Evolutionary conservation across 2,113 vertebrate genomes (phyloP).

Genomic region (Bos indicus): DNA sequence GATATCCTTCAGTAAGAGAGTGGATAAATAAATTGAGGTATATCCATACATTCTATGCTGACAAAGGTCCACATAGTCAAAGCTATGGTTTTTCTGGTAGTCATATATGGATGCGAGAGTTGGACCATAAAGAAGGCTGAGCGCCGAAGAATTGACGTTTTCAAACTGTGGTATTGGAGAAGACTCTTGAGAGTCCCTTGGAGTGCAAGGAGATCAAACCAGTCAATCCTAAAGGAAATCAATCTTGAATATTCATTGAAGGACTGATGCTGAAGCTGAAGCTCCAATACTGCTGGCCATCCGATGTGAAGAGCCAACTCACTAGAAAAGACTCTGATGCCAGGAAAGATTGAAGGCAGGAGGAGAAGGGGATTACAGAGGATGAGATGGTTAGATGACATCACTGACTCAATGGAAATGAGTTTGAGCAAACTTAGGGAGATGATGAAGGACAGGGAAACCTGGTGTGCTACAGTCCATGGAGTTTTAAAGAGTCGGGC

Average conservation of each 20-base stretch:
- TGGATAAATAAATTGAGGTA: neutral
- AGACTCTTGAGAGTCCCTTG: neutral
- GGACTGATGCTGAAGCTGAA: neutral
- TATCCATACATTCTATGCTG: neutral
- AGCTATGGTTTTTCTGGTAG: neutral
- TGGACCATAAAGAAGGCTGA: neutral
- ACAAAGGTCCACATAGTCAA: neutral
- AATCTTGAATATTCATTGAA: neutral
- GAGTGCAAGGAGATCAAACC: neutral
- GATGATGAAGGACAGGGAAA: neutral
- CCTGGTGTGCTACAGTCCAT: neutral
- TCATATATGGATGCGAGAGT: neutral
- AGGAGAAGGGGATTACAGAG: neutral
- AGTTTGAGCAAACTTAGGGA: neutral
- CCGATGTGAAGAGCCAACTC: neutral
- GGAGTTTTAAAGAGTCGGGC: neutral
- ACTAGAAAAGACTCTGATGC: neutral
- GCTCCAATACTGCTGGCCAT: neutral
- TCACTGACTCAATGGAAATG: neutral
- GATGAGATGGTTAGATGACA: neutral
- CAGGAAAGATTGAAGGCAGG: neutral
- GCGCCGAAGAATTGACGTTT: neutral
- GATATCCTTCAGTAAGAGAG: neutral
- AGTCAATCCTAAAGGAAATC: neutral
- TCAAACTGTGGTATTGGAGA: neutral